phyloP scores from a whole-genome alignment of 2,797 vertebrate species.

The Sitta carolinensis region DNA sequence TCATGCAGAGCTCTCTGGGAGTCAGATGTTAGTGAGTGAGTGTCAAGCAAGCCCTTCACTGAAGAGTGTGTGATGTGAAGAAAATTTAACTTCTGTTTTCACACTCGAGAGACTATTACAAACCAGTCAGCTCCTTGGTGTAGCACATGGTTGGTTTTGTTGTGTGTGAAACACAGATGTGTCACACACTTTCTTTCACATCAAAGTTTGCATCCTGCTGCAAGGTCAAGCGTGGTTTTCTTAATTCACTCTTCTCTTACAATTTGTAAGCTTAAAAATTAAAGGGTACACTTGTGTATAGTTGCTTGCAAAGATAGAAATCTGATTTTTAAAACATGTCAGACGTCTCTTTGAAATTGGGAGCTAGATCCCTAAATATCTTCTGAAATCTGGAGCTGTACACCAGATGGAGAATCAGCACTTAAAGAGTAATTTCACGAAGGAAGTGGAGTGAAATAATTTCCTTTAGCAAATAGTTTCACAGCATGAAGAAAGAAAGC shows the following conservation, averaged over 20 bases:
- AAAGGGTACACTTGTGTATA: background rate
- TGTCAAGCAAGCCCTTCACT: background rate
- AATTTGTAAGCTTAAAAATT: background rate
- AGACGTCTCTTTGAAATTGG: conserved; percentile 2
- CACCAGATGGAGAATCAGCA: conserved; percentile 42
- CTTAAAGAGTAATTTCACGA: conserved; percentile 1
- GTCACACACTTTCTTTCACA: background rate
- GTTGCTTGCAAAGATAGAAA: background rate
- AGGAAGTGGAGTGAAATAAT: conserved; percentile 27
- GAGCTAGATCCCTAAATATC: conserved; percentile 29
- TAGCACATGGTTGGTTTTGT: background rate
- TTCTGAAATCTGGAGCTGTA: background rate
- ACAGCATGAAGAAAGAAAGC: conserved; percentile 16
- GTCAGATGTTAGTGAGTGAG: background rate
- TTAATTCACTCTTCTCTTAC: background rate
- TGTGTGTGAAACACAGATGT: background rate
- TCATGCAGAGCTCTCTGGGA: background rate
- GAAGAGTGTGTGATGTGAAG: background rate
- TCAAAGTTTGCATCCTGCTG: background rate
- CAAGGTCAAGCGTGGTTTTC: background rate
- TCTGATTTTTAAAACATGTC: background rate
- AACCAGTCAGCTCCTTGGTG: background rate
- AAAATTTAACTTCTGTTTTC: background rate
- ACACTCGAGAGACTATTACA: background rate
- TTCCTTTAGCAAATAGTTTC: conserved; percentile 43